Evolutionary conservation across 37 sponge, comb jelly and placozoan species (phyloP), one percentile per base, ranked within the genome.

Genomic region (Axinella damicornis): DNA sequence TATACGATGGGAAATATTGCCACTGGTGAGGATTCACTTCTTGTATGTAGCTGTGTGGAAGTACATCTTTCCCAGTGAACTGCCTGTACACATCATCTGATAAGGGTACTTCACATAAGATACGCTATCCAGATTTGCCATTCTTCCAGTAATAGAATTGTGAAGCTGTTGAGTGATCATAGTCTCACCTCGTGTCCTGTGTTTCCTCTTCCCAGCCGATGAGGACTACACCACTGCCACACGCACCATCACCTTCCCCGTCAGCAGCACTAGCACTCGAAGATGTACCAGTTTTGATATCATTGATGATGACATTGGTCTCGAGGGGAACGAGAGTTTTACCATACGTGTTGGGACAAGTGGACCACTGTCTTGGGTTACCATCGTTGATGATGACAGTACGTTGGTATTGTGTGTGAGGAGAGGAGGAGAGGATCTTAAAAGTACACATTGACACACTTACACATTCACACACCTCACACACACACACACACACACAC

Each of bases 311-410:
- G 16, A 24, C 0, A 73, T 83, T 15, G 83, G 69, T 4, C 75
- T 57, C 2, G 83, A 83, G 65, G 55, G 31, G 33, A 61, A 73
- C 31, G 69, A 63, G 75, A 53, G 12, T 5, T 83, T 83, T 37
- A 11, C 35, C 1, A 66, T 83, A 24, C 37, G 17, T 0, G n/a
- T 73, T 58, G 46, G 25, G 11, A 6, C 31, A 32, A 24, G 25
- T n/a, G 39, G 39, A 53, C 46, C 14, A 15, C 55, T 18, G 31
- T 19, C 38, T 17, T 11, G 25, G 34, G 85, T 76, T 21, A 84
- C 64, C 25, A 76, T 73, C 53, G 14, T 62, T 22, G 82, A 81
- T 69, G 68, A 81, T 56, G 82, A 81, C 37, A 27, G 82, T 81
- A 58, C 31, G 82, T 73, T 65, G 5, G 21, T 52, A n/a, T n/a